These are phyloP conservation scores for Leptocoma aspasia DNA, from an alignment of 2,113 vertebrate genomes.

Conservation along the genomic window DNA sequence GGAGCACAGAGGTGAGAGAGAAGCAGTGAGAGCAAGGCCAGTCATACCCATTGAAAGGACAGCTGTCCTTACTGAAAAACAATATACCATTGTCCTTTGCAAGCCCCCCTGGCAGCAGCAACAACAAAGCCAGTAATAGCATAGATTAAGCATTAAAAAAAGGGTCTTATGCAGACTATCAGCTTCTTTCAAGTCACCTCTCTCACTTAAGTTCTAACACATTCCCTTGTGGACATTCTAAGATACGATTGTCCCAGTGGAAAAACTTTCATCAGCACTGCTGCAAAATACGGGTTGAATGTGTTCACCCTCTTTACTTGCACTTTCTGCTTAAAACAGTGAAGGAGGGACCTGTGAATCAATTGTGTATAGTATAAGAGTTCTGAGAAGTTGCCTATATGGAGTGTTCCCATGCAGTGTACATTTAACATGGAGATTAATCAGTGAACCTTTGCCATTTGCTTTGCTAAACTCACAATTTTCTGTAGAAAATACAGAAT, in stretches of 20 bases:
- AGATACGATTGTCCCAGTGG: neutral
- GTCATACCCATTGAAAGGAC: neutral
- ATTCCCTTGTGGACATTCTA: neutral
- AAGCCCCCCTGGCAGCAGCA: neutral
- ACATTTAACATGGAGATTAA: neutral
- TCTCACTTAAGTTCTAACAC: neutral
- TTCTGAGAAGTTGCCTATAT: neutral
- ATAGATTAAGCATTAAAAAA: neutral
- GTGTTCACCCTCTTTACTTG: neutral
- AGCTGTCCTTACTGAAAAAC: neutral
- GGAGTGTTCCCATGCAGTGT: fast-evolving
- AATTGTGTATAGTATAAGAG: neutral
- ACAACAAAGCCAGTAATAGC: neutral
- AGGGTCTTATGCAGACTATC: neutral
- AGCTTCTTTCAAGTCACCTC: neutral
- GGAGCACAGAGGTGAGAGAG: neutral
- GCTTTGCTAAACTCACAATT: neutral
- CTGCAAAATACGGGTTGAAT: neutral
- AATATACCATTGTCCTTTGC: constrained; percentile 8
- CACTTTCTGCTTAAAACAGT: neutral
- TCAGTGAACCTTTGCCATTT: neutral
- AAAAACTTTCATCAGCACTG: neutral
- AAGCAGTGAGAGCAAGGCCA: neutral
- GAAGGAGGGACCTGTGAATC: neutral
- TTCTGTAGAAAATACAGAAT: neutral